Base-by-base conservation (phyloP, 2,797 vertebrate genomes). In the Cynopterus sphinx region DNA sequence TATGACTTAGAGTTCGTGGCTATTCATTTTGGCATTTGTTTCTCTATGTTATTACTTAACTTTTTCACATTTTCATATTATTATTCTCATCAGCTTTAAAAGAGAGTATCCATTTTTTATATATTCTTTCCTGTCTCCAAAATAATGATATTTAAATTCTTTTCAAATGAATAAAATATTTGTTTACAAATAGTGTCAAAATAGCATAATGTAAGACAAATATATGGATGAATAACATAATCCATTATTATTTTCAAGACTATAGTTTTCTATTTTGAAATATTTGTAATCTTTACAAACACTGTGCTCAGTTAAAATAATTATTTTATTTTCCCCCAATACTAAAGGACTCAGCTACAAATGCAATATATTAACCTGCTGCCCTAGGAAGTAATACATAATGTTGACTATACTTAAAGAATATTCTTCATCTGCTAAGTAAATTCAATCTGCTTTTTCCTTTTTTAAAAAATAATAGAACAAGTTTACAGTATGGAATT, bases 401-500 rank as follows among this genome's bases (percentile, higher is more conserved):
- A 7, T 82, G n/a, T 33, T 91, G 36, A 57, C 13, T 81, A 19
- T 55, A 39, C 24, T 88, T 83, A 71, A 65, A 63, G 41, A 84
- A 68, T 4, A 75, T 71, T 70, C 39, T 43, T 78, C 57, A 84
- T 26, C 39, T 96, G n/a, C 17, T 90, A 59, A 92, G 31, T 87
- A 70, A 95, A 71, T 78, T 93, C 59, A 79, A 26, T 91, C 1
- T 83, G 0, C 87, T 73, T 57, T 96, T 53, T 95, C 97, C 39
- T 97, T 63, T 1, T 59, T 70, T 96, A 97, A 94, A 98, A 96
- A 97, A 94, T 96, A 96, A 98, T 98, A 99, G 99, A 99, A 99
- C 99, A 98, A 99, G 99, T 99, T 99, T 99, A 98, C 99, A 99
- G 87, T 99, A 99, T 67, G 99, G 99, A 86, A 99, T 99, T 98